phyloP scores from a whole-genome alignment of 2,113 vertebrate genomes.

The Varanus komodoensis region DNA sequence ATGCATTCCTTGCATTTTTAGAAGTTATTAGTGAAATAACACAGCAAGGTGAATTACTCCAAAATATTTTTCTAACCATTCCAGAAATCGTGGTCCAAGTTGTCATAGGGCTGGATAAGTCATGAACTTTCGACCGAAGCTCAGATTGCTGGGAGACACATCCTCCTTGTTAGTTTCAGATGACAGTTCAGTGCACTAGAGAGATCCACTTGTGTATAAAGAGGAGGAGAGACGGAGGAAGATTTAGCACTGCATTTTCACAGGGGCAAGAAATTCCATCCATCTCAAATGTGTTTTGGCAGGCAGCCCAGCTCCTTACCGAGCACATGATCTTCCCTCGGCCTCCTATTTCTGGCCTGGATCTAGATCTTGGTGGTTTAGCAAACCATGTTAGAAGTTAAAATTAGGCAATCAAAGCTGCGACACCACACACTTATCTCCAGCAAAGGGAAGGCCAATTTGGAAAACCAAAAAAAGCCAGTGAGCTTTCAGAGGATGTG shows the following conservation, averaged over 20 bases:
- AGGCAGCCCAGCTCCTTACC: slow-evolving; percentile 77
- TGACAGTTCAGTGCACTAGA: slow-evolving; percentile 82
- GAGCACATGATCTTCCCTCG: slow-evolving; percentile 83
- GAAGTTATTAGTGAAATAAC: slow-evolving; percentile 80
- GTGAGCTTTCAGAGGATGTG: slow-evolving; percentile 56
- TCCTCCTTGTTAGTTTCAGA: slow-evolving; percentile 83
- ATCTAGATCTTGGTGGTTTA: slow-evolving; percentile 75
- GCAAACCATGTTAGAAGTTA: slow-evolving; percentile 80
- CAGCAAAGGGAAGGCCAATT: slow-evolving; percentile 77
- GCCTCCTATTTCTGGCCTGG: slow-evolving; percentile 86
- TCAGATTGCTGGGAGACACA: slow-evolving; percentile 79
- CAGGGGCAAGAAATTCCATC: slow-evolving; percentile 87
- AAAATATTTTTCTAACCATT: slow-evolving; percentile 82
- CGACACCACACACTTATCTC: slow-evolving; percentile 79
- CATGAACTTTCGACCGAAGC: slow-evolving; percentile 79
- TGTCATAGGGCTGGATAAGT: slow-evolving; percentile 75
- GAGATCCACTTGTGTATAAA: slow-evolving; percentile 78
- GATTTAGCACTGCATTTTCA: slow-evolving; percentile 86
- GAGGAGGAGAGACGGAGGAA: slow-evolving; percentile 76
- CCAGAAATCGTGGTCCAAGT: slow-evolving; percentile 78
- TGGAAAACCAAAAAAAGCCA: slow-evolving; percentile 67
- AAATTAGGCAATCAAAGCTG: slow-evolving; percentile 83
- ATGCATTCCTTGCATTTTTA: slow-evolving; percentile 74
- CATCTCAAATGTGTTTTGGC: slow-evolving; percentile 86
- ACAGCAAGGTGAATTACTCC: slow-evolving; percentile 78